Percentiles rank a stretch among this genome's conserved stretches.
Conservation (phyloP, 1,140 invertebrate genomes). For the Leptoteleia sp. region DNA sequence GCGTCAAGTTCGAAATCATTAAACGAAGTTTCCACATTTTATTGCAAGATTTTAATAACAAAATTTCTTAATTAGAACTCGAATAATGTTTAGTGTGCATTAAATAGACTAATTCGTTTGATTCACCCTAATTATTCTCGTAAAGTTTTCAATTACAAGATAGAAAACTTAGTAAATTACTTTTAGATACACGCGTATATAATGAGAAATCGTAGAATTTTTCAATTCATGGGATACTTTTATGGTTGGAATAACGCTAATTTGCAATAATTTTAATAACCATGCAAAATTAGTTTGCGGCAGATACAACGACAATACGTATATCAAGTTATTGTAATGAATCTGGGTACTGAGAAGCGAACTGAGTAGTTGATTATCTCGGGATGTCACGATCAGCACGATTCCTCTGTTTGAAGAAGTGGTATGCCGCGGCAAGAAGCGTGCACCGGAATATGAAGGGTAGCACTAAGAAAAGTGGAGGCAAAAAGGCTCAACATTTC, state of each 20-base stretch:
- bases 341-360: constrained; percentile 14
- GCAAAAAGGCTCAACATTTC: constrained; percentile 48
- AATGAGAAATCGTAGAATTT: no score
- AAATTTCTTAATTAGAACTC: constrained; percentile 7
- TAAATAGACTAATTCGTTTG: no score
- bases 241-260: no score
- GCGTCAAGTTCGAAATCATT: constrained; percentile 10
- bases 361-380: constrained; percentile 37
- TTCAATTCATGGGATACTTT: no score
- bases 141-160: no score
- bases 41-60: constrained; percentile 16
- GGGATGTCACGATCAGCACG: constrained; percentile 36
- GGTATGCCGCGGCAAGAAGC: constrained; percentile 33
- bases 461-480: constrained; percentile 29
- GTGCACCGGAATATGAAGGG: constrained; percentile 57
- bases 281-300: background rate
- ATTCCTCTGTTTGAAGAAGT: constrained; percentile 40
- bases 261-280: no score
- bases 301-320: constrained; percentile 9
- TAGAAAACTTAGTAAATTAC: no score
- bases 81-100: no score
- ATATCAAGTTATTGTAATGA: constrained; percentile 41
- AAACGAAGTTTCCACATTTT: constrained; percentile 15
- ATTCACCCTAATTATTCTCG: no score
- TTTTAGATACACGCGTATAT: no score